Conservation (phyloP, 1,140 invertebrate species). For the Zaprionus taronus region DNA sequence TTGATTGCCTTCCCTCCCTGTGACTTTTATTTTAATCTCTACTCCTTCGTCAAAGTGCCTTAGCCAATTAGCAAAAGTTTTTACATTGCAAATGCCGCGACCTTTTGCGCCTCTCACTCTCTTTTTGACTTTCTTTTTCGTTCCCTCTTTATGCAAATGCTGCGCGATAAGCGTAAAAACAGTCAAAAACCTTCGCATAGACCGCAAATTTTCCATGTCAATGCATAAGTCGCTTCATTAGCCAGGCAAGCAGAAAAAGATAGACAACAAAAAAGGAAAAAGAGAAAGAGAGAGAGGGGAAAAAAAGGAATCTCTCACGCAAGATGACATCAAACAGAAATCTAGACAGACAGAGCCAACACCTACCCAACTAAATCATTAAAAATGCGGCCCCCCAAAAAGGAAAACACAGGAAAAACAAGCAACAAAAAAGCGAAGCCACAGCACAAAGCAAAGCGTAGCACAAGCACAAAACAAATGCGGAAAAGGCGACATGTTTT, state of each 20-base stretch:
- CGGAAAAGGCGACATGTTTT: conserved; percentile 76
- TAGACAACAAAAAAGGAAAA: conserved; percentile 11
- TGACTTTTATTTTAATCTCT: conserved; percentile 2
- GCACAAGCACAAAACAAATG: conserved; percentile 24
- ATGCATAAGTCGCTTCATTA: conserved; percentile 81
- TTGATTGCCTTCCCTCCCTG: background rate
- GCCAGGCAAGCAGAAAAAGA: conserved; percentile 52
- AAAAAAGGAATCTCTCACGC: conserved; percentile 52
- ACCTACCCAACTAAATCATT: conserved; percentile 65
- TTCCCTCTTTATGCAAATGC: conserved; percentile 66
- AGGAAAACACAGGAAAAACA: conserved; percentile 4
- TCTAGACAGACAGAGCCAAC: conserved; percentile 30
- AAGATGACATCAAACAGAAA: conserved; percentile 68
- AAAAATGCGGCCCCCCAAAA: conserved; percentile 45
- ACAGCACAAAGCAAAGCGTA: conserved; percentile 2
- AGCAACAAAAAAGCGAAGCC: conserved; percentile 24
- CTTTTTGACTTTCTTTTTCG: too few species aligned
- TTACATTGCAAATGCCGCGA: conserved; percentile 13
- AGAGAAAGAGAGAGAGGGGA: conserved; percentile 7
- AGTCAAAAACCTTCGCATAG: conserved; percentile 33
- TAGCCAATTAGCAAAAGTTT: conserved; percentile 73
- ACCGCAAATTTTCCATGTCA: conserved; percentile 81
- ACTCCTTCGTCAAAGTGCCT: conserved; percentile 5
- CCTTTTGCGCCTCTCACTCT: conserved; percentile 17
- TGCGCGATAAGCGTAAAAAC: conserved; percentile 63